Conservation (phyloP, 2,888 invertebrate genomes). For the Himalopsyche kuldschensis region DNA sequence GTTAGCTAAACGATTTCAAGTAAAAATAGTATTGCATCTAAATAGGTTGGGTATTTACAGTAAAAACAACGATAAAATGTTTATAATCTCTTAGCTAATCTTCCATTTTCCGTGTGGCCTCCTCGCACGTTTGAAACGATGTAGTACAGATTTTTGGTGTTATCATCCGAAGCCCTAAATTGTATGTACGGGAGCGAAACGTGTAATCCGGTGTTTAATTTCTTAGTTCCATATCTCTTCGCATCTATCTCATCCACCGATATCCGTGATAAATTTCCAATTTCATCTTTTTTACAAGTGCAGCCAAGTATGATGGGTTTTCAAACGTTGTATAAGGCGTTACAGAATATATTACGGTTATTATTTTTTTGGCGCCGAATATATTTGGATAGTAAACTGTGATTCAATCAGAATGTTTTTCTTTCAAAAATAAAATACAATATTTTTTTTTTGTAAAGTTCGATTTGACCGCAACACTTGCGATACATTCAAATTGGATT, state of each 20-base stretch:
- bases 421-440: neutral
- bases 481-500: neutral
- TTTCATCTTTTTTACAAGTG: neutral
- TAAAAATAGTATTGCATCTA: no score
- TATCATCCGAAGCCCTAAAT: neutral
- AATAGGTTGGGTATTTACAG: no score
- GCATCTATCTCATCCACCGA: neutral
- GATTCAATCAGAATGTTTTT: neutral
- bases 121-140: neutral
- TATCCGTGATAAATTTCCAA: neutral
- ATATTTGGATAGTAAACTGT: neutral
- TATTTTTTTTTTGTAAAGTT: neutral
- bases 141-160: neutral
- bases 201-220: conserved; percentile 20
- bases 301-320: neutral
- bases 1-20: no score
- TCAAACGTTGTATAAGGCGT: neutral
- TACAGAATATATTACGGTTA: neutral
- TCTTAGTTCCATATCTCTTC: conserved; percentile 4
- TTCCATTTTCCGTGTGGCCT: neutral
- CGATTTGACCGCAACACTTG: neutral
- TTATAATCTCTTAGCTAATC: neutral
- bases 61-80: neutral
- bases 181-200: conserved; percentile 14
- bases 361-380: neutral